These are phyloP conservation scores for Drosophila rufa DNA, from an alignment of 1,140 invertebrate species.

Conservation along the genomic window DNA sequence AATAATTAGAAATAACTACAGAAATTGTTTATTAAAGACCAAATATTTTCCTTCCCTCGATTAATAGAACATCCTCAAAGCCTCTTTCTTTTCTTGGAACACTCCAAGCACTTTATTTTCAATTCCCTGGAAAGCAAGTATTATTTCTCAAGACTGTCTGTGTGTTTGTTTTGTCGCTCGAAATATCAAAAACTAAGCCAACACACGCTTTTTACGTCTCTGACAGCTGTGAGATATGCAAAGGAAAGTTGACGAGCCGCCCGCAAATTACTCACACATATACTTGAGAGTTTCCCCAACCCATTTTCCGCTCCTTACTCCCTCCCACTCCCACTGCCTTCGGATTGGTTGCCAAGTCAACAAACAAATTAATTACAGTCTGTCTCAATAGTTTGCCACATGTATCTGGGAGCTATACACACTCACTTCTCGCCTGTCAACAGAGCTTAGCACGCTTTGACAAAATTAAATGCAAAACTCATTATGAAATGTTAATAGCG, in stretches of 20 bases:
- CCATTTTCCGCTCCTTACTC: neutral
- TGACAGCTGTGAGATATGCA: conserved; percentile 68
- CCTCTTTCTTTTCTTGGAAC: conserved; percentile 10
- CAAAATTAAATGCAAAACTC: conserved; percentile 82
- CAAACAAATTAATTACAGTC: conserved; percentile 82
- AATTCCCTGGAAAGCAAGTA: conserved; percentile 28
- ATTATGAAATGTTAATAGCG: conserved; percentile 79
- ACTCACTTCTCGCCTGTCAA: conserved; percentile 68
- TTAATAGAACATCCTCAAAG: neutral
- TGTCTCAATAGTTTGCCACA: conserved; percentile 79
- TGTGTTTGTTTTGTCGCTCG: conserved; percentile 9
- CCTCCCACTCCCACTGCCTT: neutral
- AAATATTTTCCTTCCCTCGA: too few species aligned
- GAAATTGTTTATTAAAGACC: neutral
- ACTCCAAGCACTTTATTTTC: conserved; percentile 1
- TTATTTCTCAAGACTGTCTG: conserved; percentile 8
- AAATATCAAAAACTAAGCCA: conserved; percentile 64
- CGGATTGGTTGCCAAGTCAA: conserved; percentile 74
- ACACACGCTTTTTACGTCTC: conserved; percentile 44
- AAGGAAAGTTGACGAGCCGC: conserved; percentile 69
- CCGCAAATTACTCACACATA: conserved; percentile 57
- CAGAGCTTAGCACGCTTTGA: conserved; percentile 72
- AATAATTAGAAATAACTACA: too few species aligned
- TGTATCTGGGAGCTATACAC: conserved; percentile 63
- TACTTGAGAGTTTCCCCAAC: conserved; percentile 5